Percentiles rank a stretch among this genome's conserved stretches.
These are phyloP conservation scores for Porphyrio hochstetteri DNA, from an alignment of 2,113 vertebrate species.

Conservation along the genomic window DNA sequence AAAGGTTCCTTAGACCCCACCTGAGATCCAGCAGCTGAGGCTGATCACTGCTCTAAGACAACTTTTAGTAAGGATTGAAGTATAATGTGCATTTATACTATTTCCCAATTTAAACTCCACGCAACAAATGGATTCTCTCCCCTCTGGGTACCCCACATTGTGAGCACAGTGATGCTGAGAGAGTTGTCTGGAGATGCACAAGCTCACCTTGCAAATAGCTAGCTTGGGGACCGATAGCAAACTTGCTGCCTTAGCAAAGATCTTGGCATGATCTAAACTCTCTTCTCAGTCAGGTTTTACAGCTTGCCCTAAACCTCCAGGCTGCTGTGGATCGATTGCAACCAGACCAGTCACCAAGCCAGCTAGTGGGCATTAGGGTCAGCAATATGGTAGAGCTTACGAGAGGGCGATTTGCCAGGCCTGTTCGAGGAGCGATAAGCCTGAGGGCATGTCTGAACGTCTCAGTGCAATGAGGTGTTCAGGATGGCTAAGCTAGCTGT, in stretches of 20 bases:
- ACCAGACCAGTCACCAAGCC: not conserved
- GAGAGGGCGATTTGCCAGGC: not conserved
- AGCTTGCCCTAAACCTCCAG: not conserved
- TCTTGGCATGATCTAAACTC: not conserved
- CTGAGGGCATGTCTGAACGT: not conserved
- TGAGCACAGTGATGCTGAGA: not conserved
- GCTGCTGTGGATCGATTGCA: not conserved
- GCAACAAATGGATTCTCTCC: not conserved
- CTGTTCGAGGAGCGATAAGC: not conserved
- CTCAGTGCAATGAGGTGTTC: not conserved
- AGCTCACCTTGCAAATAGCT: not conserved
- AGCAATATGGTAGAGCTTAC: not conserved
- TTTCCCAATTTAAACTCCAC: not conserved
- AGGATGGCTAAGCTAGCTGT: not conserved
- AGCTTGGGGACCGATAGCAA: not conserved
- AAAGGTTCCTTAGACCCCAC: not conserved
- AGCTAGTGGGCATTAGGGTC: not conserved
- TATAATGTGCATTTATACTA: not conserved
- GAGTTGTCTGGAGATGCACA: not conserved
- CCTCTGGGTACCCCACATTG: not conserved
- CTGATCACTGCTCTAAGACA: not conserved
- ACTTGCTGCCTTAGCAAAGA: not conserved
- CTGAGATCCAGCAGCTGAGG: not conserved
- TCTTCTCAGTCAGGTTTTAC: not conserved
- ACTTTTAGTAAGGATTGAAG: not conserved